Evolutionary conservation across 2,888 invertebrate species (phyloP), one percentile per base, ranked within the genome.

Genomic region (Hesperia comma): DNA sequence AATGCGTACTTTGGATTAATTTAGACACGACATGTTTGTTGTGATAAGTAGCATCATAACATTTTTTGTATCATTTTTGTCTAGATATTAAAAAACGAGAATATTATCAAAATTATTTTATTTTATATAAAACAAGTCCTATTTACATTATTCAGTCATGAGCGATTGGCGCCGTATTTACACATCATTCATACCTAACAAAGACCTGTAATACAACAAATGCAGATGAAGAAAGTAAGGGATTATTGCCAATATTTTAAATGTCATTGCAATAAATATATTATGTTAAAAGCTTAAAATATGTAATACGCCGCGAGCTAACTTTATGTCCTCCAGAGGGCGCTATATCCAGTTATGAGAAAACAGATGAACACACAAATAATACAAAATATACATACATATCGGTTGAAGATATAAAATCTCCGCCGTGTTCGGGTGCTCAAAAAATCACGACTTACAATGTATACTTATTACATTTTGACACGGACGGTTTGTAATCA

Each of bases 141-240:
- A 90, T 90, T 88, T 90, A 91, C 90, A 91, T 80, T 88, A 88
- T 89, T 92, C 92, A 92, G 92, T 92, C 92, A 86, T 85, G 78
- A 85, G 83, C 77, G 81, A 82, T 78, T 82, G 69, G 73, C 70
- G 69, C 78, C 83, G 79, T 80, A 77, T 77, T 67, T 63, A 72
- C 68, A 69, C 51, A 33, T 71, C 71, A 73, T 72, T 74, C 71
- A 71, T 74, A 74, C 69, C 64, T 64, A 70, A 69, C 63, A 70
- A 72, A 51, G 69, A 68, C 62, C 54, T 68, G 67, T 69, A 70
- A 62, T 60, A 66, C 70, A 72, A 72, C 73, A 74, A 74, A 72
- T 74, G 72, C 72, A 73, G 63, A 46, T 37, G 8, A 37, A 10
- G 10, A 37, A 10, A 32, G 32, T 7, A 26, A 7, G 32, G 7